phyloP scores from a whole-genome alignment of 2,797 vertebrate genomes.

The Lophotriccus pileatus region DNA sequence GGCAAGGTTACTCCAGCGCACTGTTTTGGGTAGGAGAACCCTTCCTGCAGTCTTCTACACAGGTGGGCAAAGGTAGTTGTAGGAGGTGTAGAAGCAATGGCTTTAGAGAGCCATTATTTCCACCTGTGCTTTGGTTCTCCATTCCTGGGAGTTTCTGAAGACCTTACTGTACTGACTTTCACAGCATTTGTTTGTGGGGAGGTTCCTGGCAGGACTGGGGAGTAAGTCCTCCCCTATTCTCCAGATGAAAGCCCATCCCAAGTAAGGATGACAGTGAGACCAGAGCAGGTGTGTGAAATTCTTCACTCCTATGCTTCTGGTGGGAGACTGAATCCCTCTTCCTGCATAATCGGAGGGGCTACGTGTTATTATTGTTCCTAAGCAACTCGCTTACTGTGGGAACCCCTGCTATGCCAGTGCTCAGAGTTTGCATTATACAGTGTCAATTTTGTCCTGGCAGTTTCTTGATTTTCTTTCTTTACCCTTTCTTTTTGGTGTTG shows the following conservation, averaged over 20 bases:
- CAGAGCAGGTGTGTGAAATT: not conserved
- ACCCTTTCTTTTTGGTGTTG: not conserved
- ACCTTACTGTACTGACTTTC: not conserved
- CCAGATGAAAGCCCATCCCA: not conserved
- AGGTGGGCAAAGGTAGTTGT: not conserved
- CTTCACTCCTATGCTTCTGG: not conserved
- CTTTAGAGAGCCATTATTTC: not conserved
- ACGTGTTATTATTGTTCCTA: conserved; percentile 17
- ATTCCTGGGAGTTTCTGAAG: not conserved
- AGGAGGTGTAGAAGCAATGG: not conserved
- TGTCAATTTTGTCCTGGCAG: conserved; percentile 8
- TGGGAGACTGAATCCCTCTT: not conserved
- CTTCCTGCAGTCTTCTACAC: not conserved
- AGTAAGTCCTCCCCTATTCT: not conserved
- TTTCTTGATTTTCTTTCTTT: conserved; percentile 39
- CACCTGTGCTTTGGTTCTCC: not conserved
- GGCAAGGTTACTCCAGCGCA: not conserved
- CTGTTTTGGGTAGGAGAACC: not conserved
- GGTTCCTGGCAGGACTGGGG: not conserved
- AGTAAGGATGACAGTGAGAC: not conserved
- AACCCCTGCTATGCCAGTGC: not conserved
- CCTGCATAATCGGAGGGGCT: not conserved
- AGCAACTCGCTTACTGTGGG: conserved; percentile 20
- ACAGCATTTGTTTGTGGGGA: not conserved
- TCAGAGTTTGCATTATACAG: not conserved